Base-by-base conservation (phyloP, 2,888 invertebrate genomes). In the Dasysyrphus albostriatus region DNA sequence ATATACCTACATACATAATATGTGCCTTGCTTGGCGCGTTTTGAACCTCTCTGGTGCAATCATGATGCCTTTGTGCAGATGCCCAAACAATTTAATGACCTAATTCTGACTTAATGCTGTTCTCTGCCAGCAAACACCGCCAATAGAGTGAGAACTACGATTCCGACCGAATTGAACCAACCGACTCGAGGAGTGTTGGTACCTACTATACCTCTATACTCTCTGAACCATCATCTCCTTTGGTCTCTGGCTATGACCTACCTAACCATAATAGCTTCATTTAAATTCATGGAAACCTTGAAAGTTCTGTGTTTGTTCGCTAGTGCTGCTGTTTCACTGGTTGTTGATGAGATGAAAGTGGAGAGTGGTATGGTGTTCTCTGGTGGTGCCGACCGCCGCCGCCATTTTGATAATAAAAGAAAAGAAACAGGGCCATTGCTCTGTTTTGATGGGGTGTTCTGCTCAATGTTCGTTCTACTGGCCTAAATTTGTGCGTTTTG, bases 241-340 rank as follows among this genome's bases (percentile, higher is more conserved):
- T 85, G 85, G 82, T 82, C 70, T 78, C 72, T 16, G 77, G 73
- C 75, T 74, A 59, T 83, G 83, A 75, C 87, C 87, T 75, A 87
- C 87, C 87, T 83, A 79, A 49, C 87, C 72, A 83, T 87, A 87
- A 87, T 87, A 65, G 87, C 83, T 83, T 87, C 83, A 87, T 87
- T 87, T 87, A 87, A 87, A 87, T 87, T 87, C 83, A 87, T 87
- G 75, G 75, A 79, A 87, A 83, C 87, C 87, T 87, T 87, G 87
- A 87, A 87, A 87, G 78, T 87, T 87, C 42, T 51, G 5, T 81
- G 76, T 84, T 84, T 84, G 81, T 70, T 63, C 56, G 65, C 37
- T 56, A 24, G 39, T 58, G 34, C 32, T 61, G 51, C 16, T 61
- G 32, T 14, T 39, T 5, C 16, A 19, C 37, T 24, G 24, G 19